Evolutionary conservation across 2,888 invertebrate species (phyloP).

Genomic region (Cheilosia vernalis): DNA sequence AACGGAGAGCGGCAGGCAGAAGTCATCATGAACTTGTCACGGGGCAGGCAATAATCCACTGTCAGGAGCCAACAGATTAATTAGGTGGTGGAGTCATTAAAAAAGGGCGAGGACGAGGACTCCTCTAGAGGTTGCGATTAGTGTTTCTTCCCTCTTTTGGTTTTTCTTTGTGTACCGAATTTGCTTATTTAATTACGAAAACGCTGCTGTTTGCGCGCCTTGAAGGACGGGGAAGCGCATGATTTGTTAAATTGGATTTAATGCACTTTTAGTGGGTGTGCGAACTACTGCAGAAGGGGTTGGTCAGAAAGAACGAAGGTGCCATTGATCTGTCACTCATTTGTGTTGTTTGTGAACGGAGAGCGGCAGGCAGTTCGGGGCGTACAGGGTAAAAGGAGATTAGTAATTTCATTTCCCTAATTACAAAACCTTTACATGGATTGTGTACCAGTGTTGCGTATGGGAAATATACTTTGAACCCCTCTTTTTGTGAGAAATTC

Average conservation of each 20-base stretch:
- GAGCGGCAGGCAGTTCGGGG: too few species aligned
- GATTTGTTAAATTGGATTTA: constrained; percentile 7
- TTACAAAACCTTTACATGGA: too few species aligned
- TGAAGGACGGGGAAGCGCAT: background rate
- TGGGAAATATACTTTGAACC: too few species aligned
- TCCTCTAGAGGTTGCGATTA: constrained; percentile 13
- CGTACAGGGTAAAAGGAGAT: too few species aligned
- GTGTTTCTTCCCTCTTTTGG: background rate
- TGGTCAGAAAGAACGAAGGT: too few species aligned
- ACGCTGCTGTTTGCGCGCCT: constrained; percentile 7
- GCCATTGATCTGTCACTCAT: too few species aligned
- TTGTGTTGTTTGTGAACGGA: too few species aligned
- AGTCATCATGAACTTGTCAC: constrained; percentile 66
- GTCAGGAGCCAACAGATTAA: constrained; percentile 38
- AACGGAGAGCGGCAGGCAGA: background rate
- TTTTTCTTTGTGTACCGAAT: constrained; percentile 12
- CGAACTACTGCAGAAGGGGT: background rate
- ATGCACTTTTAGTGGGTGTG: background rate
- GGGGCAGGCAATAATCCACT: constrained; percentile 10
- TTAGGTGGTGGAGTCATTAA: constrained; percentile 27
- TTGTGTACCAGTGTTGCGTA: too few species aligned
- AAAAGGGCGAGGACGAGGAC: constrained; percentile 37
- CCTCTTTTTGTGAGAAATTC: too few species aligned
- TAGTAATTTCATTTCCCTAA: too few species aligned
- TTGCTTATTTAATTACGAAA: constrained; percentile 37